Evolutionary conservation across 2,888 invertebrate species (phyloP).

Genomic region (Choristoneura rosaceana): DNA sequence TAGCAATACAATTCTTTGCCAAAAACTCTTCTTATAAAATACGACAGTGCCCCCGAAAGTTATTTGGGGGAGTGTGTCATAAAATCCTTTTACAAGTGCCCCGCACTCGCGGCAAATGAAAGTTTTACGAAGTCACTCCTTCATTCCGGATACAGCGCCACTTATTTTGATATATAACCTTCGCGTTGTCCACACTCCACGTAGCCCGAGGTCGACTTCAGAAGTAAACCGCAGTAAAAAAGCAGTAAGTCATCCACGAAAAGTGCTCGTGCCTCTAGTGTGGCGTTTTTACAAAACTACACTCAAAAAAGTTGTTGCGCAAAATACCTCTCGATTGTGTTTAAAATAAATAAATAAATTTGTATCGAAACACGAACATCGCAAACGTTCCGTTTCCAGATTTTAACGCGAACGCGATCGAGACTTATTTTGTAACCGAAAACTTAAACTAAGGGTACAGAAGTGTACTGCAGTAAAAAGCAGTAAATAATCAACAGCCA

Average conservation of each 20-base stretch:
- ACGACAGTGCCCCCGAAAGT: conserved; percentile 8
- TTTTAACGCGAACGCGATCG: no score
- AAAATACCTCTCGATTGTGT: no score
- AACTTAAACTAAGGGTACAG: no score
- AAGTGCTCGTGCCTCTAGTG: no score
- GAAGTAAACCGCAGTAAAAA: not conserved
- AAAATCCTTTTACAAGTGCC: conserved; percentile 13
- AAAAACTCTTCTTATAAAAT: not conserved
- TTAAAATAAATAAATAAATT: no score
- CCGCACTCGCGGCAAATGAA: conserved; percentile 14
- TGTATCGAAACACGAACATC: no score
- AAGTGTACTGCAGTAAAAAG: no score
- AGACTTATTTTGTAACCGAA: no score
- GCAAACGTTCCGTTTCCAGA: no score
- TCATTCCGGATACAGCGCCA: conserved; percentile 11
- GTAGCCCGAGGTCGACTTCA: not conserved
- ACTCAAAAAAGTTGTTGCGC: no score
- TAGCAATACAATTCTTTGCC: not conserved
- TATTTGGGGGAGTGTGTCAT: conserved; percentile 12
- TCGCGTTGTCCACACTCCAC: not conserved
- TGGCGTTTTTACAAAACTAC: no score
- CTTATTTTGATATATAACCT: conserved; percentile 17
- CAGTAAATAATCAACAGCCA: no score
- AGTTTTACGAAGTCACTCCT: conserved; percentile 6
- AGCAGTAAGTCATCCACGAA: not conserved